Evolutionary conservation across 64 coral and sea anemone genomes (phyloP), one percentile per base, ranked within the genome.

Genomic region (Montipora sp.): DNA sequence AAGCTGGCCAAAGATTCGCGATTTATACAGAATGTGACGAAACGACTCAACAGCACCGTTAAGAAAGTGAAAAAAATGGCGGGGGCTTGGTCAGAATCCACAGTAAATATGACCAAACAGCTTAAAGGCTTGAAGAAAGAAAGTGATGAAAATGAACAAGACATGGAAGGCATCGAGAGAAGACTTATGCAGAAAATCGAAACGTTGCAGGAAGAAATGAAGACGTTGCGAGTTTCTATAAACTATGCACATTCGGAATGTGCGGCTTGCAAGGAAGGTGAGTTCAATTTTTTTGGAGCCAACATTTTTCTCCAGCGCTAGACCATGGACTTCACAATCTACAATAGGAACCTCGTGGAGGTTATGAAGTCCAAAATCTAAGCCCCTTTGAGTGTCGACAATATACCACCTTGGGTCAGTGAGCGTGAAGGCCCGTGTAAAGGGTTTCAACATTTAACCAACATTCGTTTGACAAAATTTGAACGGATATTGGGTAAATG

Each of bases 31-130:
- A 70, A 87, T 3, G 75, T 92, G 0, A 67, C 59, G 4, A 27
- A 76, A 49, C 77, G 45, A 36, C 18, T 87, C 2, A 82, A 86
- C 14, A 57, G 78, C 10, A 86, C 90, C 1, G 75, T 83, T 18
- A 71, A 87, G 8, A 49, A 84, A 1, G 81, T 87, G 8, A 66
- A 84, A 43, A 72, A 83, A 5, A 15, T 92, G 53, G 90, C 81
- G 8, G 72, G 44, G 0, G 75, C 78, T 11, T 92, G 90, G 90
- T 83, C 79, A 9, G 44, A 77, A 55, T 76, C 90, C 18, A 48
- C 51, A 5, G 76, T 77, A 27, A 92, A 23, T 9, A 47, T 60
- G 3, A 27, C 50, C 9, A 85, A 77, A 19, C 57, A 60, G 14
- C 5, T 86, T 8, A 66, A 92, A 60, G 49, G 55, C 19, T 47